phyloP scores from a whole-genome alignment of 2,797 vertebrate species.

The Hoplostethus atlanticus region DNA sequence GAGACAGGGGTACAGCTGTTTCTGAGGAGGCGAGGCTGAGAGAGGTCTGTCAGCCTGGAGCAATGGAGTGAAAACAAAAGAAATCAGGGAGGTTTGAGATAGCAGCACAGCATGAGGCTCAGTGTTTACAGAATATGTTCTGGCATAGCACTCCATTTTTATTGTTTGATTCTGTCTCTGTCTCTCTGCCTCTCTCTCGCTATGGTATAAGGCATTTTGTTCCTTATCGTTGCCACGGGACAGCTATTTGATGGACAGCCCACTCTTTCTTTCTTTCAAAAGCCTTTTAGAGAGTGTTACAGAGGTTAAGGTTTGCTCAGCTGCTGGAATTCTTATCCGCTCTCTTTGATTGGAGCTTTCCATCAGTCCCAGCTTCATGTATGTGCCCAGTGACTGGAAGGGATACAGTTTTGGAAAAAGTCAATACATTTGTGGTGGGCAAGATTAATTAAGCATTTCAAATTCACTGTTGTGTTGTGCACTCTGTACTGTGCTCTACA shows the following conservation, averaged over 20 bases:
- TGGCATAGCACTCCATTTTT: conserved; percentile 52
- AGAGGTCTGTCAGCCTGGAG: conserved; percentile 77
- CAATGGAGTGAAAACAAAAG: conserved; percentile 76
- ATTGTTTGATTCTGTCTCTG: conserved; percentile 50
- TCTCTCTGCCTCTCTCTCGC: conserved; percentile 8
- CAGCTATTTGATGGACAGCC: conserved; percentile 42
- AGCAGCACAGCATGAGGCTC: conserved; percentile 54
- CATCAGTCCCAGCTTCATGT: conserved; percentile 9
- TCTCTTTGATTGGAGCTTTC: neutral
- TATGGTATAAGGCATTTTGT: conserved; percentile 19
- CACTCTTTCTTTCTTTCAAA: conserved; percentile 37
- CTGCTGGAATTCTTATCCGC: conserved; percentile 28
- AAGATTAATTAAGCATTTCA: conserved; percentile 2
- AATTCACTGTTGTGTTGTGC: neutral
- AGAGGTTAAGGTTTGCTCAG: conserved; percentile 45
- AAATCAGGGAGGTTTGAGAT: conserved; percentile 67
- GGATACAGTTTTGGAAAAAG: neutral
- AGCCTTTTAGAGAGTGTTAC: conserved; percentile 43
- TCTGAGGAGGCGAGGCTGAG: conserved; percentile 62
- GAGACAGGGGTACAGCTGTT: conserved; percentile 73
- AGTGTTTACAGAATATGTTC: conserved; percentile 66
- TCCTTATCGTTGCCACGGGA: conserved; percentile 28
- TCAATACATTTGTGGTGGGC: neutral
- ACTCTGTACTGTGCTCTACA: neutral
- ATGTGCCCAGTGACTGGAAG: neutral